Percentiles rank a stretch among this genome's conserved stretches.
Evolutionary conservation across 2,797 vertebrate species (phyloP).

Genomic region (Paedocypris micromegethes): DNA sequence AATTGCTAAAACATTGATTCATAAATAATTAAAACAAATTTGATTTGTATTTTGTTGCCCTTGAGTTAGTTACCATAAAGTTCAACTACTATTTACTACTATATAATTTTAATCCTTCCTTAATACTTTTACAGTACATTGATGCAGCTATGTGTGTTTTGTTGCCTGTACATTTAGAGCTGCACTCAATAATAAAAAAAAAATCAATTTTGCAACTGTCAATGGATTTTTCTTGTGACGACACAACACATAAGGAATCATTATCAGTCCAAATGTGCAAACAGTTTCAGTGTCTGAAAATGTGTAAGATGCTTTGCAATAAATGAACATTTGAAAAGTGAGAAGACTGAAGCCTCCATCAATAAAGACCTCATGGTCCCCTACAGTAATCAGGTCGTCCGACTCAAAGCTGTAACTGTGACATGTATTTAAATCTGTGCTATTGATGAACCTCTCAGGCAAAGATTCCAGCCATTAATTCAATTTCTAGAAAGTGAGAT

Average conservation of each 20-base stretch:
- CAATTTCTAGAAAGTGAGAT: conserved; percentile 39
- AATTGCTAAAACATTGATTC: too few species aligned
- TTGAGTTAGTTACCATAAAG: too few species aligned
- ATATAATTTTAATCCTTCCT: too few species aligned
- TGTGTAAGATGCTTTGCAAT: conserved; percentile 2
- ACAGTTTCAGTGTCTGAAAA: conserved; percentile 9
- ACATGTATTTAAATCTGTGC: conserved; percentile 37
- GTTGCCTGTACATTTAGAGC: too few species aligned
- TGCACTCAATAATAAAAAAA: background rate
- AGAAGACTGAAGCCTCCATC: background rate
- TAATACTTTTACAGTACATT: too few species aligned
- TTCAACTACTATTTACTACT: too few species aligned
- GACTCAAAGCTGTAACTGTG: conserved; percentile 35
- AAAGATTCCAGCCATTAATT: conserved; percentile 34
- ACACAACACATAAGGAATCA: conserved; percentile 1
- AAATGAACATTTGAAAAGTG: conserved; percentile 8
- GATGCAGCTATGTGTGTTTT: too few species aligned
- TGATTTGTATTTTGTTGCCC: too few species aligned
- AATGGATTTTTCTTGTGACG: background rate
- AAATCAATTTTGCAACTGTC: background rate
- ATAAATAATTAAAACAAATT: too few species aligned
- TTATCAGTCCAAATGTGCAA: conserved; percentile 15
- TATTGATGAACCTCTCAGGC: conserved; percentile 12
- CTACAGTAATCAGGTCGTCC: conserved; percentile 42
- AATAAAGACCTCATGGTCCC: conserved; percentile 25